phyloP scores from a whole-genome alignment of 2,113 vertebrate species.

The Aphelocoma coerulescens region DNA sequence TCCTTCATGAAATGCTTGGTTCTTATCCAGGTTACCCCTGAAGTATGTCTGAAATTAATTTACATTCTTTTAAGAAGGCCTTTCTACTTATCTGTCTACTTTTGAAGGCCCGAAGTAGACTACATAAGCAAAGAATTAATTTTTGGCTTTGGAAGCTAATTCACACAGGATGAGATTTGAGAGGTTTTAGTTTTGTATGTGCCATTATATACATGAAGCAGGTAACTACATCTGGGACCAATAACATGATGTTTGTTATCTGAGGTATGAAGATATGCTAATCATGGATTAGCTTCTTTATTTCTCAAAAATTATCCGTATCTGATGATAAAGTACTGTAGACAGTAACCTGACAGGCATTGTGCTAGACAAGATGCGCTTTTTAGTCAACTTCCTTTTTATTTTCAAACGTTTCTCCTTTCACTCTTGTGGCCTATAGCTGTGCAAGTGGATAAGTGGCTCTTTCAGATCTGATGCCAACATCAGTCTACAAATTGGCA shows the following conservation, averaged over 20 bases:
- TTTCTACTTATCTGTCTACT: neutral
- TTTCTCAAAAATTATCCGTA: neutral
- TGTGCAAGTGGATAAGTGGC: conserved; percentile 49
- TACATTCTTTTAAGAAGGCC: neutral
- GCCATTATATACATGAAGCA: neutral
- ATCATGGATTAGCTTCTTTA: neutral
- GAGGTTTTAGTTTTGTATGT: neutral
- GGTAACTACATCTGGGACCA: neutral
- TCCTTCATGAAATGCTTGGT: neutral
- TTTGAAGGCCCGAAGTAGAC: neutral
- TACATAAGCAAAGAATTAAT: neutral
- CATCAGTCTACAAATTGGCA: conserved; percentile 57
- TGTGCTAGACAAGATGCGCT: conserved; percentile 23
- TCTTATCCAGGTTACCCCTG: neutral
- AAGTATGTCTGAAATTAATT: neutral
- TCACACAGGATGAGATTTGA: neutral
- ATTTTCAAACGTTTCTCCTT: conserved; percentile 57
- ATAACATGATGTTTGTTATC: neutral
- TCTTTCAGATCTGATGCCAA: conserved; percentile 68
- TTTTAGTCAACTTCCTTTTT: conserved; percentile 46
- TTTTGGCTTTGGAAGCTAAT: neutral
- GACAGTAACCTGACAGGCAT: conserved; percentile 25
- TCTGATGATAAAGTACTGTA: neutral
- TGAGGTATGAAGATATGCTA: neutral
- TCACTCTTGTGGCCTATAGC: conserved; percentile 43